Conservation (phyloP, 2,113 vertebrate species). For the Prietella phreatophila region DNA sequence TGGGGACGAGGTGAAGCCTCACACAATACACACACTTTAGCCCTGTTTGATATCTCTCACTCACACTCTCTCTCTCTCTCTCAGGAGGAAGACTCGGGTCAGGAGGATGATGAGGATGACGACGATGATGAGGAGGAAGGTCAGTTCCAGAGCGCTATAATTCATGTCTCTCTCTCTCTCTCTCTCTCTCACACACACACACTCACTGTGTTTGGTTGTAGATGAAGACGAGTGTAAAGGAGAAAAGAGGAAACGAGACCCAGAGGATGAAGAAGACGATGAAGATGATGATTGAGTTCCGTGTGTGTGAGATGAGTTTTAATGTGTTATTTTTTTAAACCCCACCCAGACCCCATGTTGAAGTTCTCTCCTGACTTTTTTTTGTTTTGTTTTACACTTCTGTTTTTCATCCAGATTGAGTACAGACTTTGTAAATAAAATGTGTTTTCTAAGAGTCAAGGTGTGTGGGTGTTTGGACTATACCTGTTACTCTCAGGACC, state of each 20-base stretch:
- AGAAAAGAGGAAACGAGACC: constrained; percentile 88
- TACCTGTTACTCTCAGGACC: too few relatives aligned
- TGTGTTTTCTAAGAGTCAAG: neutral
- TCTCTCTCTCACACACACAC: neutral
- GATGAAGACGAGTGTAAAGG: constrained; percentile 70
- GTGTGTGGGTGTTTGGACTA: neutral
- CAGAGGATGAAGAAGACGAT: constrained; percentile 85
- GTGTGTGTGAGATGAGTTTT: neutral
- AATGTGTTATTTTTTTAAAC: constrained; percentile 14
- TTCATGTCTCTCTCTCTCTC: neutral
- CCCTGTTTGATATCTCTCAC: neutral
- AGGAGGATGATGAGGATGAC: constrained; percentile 79
- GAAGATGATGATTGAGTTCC: constrained; percentile 63
- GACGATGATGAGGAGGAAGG: constrained; percentile 81
- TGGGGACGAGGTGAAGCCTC: constrained; percentile 71
- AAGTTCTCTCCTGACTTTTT: neutral
- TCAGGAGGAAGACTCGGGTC: constrained; percentile 83
- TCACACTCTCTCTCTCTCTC: neutral
- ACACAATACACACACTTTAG: neutral
- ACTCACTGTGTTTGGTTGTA: neutral
- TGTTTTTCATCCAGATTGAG: neutral
- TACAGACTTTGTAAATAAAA: constrained; percentile 41
- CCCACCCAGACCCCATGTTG: neutral
- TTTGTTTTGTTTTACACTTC: neutral
- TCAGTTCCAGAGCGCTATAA: constrained; percentile 38